These are phyloP conservation scores for Pithys albifrons DNA, from an alignment of 2,113 vertebrate genomes.

Conservation along the genomic window DNA sequence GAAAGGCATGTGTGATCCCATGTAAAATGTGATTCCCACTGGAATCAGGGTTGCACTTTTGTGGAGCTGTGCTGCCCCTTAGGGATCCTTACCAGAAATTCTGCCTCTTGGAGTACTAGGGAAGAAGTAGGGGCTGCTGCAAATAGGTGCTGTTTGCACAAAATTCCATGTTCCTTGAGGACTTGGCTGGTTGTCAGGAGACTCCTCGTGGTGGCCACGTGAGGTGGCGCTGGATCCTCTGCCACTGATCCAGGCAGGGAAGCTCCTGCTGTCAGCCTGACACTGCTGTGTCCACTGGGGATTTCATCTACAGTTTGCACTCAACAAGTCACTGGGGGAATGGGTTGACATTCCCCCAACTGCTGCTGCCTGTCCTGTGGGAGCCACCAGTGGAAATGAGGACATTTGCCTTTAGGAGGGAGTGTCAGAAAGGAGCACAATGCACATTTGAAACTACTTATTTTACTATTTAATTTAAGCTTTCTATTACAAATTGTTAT, in stretches of 20 bases:
- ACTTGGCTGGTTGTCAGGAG: neutral
- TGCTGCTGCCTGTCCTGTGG: neutral
- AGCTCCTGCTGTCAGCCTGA: neutral
- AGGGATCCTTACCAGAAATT: slow-evolving; percentile 15
- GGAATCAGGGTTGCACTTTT: neutral
- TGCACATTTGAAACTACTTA: neutral
- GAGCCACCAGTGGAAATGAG: neutral
- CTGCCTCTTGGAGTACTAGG: neutral
- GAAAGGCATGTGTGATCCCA: neutral
- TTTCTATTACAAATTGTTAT: neutral
- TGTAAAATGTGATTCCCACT: neutral
- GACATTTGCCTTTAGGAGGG: neutral
- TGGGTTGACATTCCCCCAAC: neutral
- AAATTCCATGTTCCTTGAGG: accelerated
- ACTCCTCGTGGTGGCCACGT: neutral
- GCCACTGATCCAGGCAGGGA: accelerated
- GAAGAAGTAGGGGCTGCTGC: neutral
- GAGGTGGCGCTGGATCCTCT: neutral
- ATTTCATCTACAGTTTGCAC: neutral
- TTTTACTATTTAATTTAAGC: neutral
- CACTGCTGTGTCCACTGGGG: accelerated
- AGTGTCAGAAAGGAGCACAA: neutral
- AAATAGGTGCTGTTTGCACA: neutral
- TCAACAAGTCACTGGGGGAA: neutral
- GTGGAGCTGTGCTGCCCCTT: slow-evolving; percentile 24